Percentiles rank a stretch among this genome's conserved stretches.
phyloP scores from a whole-genome alignment of 2,888 invertebrate species.

The Polyommatus iphigenia region DNA sequence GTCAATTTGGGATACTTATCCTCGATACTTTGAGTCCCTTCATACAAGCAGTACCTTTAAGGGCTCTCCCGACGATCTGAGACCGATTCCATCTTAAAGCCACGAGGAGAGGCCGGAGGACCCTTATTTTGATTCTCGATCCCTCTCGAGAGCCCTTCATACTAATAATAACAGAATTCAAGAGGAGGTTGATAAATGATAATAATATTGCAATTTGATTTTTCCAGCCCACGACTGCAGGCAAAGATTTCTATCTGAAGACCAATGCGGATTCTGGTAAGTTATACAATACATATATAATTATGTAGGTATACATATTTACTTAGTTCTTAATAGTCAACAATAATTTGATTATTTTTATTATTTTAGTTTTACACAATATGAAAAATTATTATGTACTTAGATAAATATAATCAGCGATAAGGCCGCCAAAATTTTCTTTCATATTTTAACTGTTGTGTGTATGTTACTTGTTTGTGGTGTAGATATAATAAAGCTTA shows the following conservation, averaged over 20 bases:
- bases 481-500: too few relatives aligned
- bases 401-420: too few relatives aligned
- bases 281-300: not conserved
- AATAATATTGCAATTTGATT: not conserved
- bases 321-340: too few relatives aligned
- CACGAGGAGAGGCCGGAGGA: not conserved
- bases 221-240: not conserved
- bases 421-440: too few relatives aligned
- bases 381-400: too few relatives aligned
- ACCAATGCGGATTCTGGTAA: conserved; percentile 2
- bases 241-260: not conserved
- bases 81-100: not conserved
- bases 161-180: conserved; percentile 1
- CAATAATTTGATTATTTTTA: too few relatives aligned
- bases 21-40: not conserved
- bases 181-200: not conserved
- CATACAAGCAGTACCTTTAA: not conserved
- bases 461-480: too few relatives aligned
- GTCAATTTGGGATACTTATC: not conserved
- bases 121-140: not conserved
- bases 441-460: too few relatives aligned
- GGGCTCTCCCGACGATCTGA: not conserved
- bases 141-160: not conserved
- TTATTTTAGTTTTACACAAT: too few relatives aligned
- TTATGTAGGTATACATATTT: too few relatives aligned